Evolutionary conservation across 2,888 invertebrate species (phyloP).

Genomic region (Epirrhoe alternata): DNA sequence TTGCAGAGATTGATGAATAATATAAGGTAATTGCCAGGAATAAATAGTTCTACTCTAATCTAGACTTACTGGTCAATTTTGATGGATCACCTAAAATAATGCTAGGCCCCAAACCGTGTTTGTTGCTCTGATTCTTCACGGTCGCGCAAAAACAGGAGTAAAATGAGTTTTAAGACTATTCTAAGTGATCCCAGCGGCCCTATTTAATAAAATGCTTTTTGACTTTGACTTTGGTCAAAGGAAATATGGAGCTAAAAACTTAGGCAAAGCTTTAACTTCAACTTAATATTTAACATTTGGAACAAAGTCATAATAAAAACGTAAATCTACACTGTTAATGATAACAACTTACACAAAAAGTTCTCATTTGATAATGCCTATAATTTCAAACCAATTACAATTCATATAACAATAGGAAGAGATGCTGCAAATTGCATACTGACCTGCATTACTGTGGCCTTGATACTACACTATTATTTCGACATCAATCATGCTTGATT

Average conservation of each 20-base stretch:
- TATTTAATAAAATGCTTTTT: too few relatives aligned
- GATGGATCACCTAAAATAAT: too few relatives aligned
- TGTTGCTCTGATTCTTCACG: too few relatives aligned
- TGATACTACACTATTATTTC: slow-evolving; percentile 73
- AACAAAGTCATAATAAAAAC: not conserved
- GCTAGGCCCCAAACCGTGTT: too few relatives aligned
- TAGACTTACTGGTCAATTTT: not conserved
- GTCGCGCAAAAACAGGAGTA: too few relatives aligned
- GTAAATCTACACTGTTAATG: not conserved
- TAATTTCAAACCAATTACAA: not conserved
- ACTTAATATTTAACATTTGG: not conserved
- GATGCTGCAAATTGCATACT: slow-evolving; percentile 52
- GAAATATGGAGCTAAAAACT: not conserved
- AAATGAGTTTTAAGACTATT: too few relatives aligned
- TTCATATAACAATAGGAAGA: slow-evolving; percentile 47
- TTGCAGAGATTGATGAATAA: slow-evolving; percentile 32
- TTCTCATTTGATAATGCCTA: not conserved
- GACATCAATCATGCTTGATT: slow-evolving; percentile 66
- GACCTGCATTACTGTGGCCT: slow-evolving; percentile 66
- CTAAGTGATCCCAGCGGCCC: too few relatives aligned
- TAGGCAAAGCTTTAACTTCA: not conserved
- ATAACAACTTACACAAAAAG: not conserved
- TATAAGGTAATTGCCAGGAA: slow-evolving; percentile 15
- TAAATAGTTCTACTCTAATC: slow-evolving; percentile 13
- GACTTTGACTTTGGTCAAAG: too few relatives aligned